phyloP scores from a whole-genome alignment of 2,888 invertebrate species.

The Phania funesta region DNA sequence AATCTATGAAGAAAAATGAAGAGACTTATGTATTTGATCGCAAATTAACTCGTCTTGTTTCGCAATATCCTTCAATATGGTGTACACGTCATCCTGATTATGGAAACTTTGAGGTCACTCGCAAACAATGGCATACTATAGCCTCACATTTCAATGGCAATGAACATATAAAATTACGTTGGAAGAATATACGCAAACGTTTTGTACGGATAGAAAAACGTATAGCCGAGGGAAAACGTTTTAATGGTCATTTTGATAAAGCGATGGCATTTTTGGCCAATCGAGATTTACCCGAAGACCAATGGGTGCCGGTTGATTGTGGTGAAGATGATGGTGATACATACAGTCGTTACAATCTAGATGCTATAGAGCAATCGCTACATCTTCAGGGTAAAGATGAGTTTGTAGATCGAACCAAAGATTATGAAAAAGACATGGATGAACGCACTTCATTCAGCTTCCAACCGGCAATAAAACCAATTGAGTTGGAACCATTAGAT shows the following conservation, averaged over 20 bases:
- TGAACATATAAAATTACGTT: slow-evolving; percentile 76
- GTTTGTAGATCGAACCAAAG: slow-evolving; percentile 16
- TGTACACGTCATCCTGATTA: slow-evolving; percentile 77
- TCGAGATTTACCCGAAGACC: slow-evolving; percentile 72
- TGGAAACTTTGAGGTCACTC: slow-evolving; percentile 75
- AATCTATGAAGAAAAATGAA: slow-evolving; percentile 76
- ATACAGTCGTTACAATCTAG: slow-evolving; percentile 73
- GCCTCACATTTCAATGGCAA: slow-evolving; percentile 73
- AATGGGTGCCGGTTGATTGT: slow-evolving; percentile 74
- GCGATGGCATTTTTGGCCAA: slow-evolving; percentile 76
- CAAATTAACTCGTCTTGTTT: slow-evolving; percentile 74
- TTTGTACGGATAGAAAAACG: slow-evolving; percentile 74
- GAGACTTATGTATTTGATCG: slow-evolving; percentile 76
- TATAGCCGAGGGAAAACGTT: slow-evolving; percentile 74
- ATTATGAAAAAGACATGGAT: slow-evolving; percentile 10
- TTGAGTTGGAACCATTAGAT: slow-evolving; percentile 74
- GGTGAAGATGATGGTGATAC: slow-evolving; percentile 75
- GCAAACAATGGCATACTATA: slow-evolving; percentile 77
- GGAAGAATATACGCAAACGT: slow-evolving; percentile 77
- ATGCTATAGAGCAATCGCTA: slow-evolving; percentile 74
- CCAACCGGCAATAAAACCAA: slow-evolving; percentile 67
- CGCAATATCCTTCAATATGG: slow-evolving; percentile 77
- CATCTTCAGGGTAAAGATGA: slow-evolving; percentile 50
- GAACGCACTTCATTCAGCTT: slow-evolving; percentile 5
- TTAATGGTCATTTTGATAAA: slow-evolving; percentile 77